A percentile compares a stretch with the other conserved stretches of the same genome.
These are phyloP conservation scores for Coenonympha glycerion DNA, from an alignment of 2,888 invertebrate genomes.

Conservation along the genomic window DNA sequence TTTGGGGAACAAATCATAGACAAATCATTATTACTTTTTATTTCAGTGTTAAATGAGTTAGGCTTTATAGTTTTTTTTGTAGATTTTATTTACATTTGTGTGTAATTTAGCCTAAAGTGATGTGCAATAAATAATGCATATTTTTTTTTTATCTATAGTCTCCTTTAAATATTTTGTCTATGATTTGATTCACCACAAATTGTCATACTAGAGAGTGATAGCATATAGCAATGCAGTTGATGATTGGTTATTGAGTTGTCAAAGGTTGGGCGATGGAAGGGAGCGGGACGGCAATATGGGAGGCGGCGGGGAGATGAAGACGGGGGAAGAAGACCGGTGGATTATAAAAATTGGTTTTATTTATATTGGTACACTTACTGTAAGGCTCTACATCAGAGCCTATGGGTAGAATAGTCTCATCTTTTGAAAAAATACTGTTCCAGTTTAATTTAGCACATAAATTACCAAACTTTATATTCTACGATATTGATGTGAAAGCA, in stretches of 20 bases:
- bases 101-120: too few species aligned
- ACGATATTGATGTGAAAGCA: too few species aligned
- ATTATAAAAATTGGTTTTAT: conserved; percentile 9
- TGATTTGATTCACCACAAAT: conserved; percentile 22
- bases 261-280: conserved; percentile 50
- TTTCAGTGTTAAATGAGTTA: neutral
- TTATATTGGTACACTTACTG: conserved; percentile 12
- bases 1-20: conserved; percentile 6
- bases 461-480: too few species aligned
- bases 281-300: conserved; percentile 37
- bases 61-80: neutral
- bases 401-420: neutral
- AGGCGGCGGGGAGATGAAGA: conserved; percentile 39
- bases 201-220: conserved; percentile 30
- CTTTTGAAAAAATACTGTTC: too few species aligned
- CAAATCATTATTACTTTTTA: neutral
- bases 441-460: too few species aligned
- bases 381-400: conserved; percentile 21
- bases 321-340: conserved; percentile 32
- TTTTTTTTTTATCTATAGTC: neutral
- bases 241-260: conserved; percentile 71
- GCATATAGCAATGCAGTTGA: conserved; percentile 45
- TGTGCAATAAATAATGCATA: too few species aligned
- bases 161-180: conserved; percentile 15
- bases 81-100: neutral